Evolutionary conservation across 2,888 invertebrate genomes (phyloP).

Genomic region (Caenorhabditis sp.): DNA sequence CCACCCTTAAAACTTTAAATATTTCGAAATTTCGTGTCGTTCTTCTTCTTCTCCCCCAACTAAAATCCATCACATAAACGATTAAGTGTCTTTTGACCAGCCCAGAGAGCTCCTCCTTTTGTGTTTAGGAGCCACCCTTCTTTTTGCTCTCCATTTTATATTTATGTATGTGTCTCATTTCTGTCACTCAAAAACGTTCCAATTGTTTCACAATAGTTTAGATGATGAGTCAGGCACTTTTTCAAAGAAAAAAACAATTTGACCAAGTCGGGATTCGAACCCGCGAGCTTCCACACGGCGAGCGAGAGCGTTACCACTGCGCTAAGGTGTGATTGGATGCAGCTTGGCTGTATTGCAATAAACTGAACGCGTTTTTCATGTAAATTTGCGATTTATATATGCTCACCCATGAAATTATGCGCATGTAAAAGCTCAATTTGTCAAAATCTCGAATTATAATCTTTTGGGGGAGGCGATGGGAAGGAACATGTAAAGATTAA

Average conservation of each 20-base stretch:
- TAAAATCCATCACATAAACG: neutral
- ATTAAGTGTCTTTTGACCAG: constrained; percentile 1
- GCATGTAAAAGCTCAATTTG: neutral
- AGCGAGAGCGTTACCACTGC: no score
- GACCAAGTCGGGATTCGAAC: no score
- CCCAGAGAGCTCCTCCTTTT: neutral
- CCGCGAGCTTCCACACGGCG: no score
- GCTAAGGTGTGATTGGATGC: no score
- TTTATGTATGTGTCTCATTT: neutral
- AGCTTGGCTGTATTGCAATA: no score
- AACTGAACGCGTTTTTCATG: no score
- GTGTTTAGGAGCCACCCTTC: neutral
- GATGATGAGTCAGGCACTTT: neutral
- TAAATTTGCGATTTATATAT: no score
- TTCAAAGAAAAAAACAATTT: neutral
- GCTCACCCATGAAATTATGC: no score
- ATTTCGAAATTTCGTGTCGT: neutral
- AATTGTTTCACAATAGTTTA: neutral
- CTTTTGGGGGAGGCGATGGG: neutral
- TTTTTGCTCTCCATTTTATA: neutral
- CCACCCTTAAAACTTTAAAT: no score
- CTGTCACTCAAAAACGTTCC: neutral
- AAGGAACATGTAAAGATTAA: neutral
- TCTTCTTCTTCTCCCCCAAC: no score
- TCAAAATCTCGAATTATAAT: neutral